Evolutionary conservation across 37 sponge, comb jelly and placozoan species (phyloP).

Genomic region (Eunapius fragilis): DNA sequence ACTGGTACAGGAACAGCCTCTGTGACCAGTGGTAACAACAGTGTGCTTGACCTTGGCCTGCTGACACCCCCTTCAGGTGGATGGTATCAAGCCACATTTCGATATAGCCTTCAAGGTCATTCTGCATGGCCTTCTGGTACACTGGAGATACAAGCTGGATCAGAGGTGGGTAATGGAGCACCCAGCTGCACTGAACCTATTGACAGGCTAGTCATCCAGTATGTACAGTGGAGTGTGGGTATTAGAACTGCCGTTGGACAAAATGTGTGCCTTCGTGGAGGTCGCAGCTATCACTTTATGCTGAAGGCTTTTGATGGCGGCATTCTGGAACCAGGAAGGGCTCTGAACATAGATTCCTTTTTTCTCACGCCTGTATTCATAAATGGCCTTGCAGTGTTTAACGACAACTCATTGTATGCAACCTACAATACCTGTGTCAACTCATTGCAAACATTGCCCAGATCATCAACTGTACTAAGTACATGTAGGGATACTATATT

Average conservation of each 20-base stretch:
- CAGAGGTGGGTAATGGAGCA: neutral
- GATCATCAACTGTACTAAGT: neutral
- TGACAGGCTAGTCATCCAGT: neutral
- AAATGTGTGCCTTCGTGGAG: slow-evolving; percentile 60
- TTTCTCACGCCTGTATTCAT: slow-evolving; percentile 35
- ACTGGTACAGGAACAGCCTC: slow-evolving; percentile 56
- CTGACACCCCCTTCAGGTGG: slow-evolving; percentile 52
- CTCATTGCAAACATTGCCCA: slow-evolving; percentile 6
- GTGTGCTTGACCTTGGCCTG: slow-evolving; percentile 17
- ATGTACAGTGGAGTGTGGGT: slow-evolving; percentile 55
- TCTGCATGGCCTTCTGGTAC: slow-evolving; percentile 23
- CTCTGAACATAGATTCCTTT: slow-evolving; percentile 74
- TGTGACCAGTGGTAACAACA: slow-evolving; percentile 3
- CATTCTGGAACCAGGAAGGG: neutral
- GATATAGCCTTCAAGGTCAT: slow-evolving; percentile 26
- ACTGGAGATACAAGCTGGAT: neutral
- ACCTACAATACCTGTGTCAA: slow-evolving; percentile 27
- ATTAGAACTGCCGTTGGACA: slow-evolving; percentile 12
- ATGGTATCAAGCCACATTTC: slow-evolving; percentile 30
- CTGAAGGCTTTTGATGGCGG: slow-evolving; percentile 42
- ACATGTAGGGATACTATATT: slow-evolving; percentile 41
- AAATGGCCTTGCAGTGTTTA: slow-evolving; percentile 20
- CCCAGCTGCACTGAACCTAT: neutral
- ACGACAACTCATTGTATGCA: neutral
- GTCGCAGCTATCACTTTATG: slow-evolving; percentile 50